phyloP scores from a whole-genome alignment of 2,113 vertebrate species.

The Oophaga pumilio region DNA sequence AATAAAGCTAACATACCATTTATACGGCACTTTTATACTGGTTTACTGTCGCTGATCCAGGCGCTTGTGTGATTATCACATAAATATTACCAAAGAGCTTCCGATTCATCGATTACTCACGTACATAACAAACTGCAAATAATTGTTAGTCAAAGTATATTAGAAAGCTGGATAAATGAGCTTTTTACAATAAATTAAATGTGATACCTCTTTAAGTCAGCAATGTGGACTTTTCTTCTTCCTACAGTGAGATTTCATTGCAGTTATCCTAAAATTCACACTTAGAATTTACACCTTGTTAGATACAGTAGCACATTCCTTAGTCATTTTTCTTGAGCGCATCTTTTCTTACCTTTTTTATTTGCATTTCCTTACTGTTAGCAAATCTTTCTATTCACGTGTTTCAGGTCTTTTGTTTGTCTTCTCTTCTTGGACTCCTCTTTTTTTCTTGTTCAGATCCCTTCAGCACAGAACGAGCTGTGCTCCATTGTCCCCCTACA shows the following conservation, averaged over 20 bases:
- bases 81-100: too few species aligned
- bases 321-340: neutral
- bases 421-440: neutral
- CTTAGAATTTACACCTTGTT: neutral
- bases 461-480: conserved; percentile 13
- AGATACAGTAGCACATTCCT: neutral
- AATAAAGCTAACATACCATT: too few species aligned
- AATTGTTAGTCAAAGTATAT: neutral
- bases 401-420: conserved; percentile 18
- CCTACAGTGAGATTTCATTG: neutral
- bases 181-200: neutral
- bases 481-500: conserved; percentile 32
- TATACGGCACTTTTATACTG: too few species aligned
- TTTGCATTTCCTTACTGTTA: neutral
- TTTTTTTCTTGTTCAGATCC: neutral
- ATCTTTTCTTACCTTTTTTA: conserved; percentile 14
- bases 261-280: neutral
- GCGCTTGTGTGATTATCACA: too few species aligned
- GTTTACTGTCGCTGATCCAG: too few species aligned
- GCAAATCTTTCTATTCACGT: conserved; percentile 7
- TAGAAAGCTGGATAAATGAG: neutral
- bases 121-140: neutral
- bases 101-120: neutral
- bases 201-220: neutral
- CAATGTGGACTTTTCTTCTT: neutral